Base-by-base conservation (phyloP, 2,797 vertebrate species). In the Cyclopterus lumpus region DNA sequence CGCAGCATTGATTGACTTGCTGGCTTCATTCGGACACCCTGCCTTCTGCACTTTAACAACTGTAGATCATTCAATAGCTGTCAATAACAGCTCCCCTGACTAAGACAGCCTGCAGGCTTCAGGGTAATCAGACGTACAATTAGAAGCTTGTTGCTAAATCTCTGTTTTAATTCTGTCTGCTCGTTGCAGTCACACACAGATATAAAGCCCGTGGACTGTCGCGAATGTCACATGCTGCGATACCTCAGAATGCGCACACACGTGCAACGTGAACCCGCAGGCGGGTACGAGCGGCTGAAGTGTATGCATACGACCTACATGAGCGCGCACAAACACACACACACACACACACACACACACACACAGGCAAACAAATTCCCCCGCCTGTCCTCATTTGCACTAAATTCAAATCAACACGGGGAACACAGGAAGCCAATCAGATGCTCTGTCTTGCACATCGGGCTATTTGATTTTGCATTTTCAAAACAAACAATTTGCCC, bases 401-500 rank as follows among this genome's bases (percentile, higher is more conserved):
- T 71, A 84, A 73, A 91, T 86, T 93, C 80, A 86, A 83, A 88
- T 90, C 81, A 84, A 79, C 84, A 75, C 70, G 73, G 76, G 81
- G 40, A 87, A 86, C 83, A 80, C 77, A 81, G 85, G 82, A 82
- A 86, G 86, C 86, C 84, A 91, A 89, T 92, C 92, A 92, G 78
- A 86, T 76, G 86, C 65, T 83, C 81, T 85, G 86, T 90, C 86
- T 89, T 77, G 85, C 78, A 80, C 87, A 68, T 81, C 55, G 34
- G 70, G 73, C 79, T 66, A 67, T 88, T 86, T 88, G 78, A 89
- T 91, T 90, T 88, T 74, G 73, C 84, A 87, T 88, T 87, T 92
- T 78, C 89, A 92, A 66, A 93, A 92, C 88, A 93, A 93, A 94
- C 90, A 88, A 91, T 92, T 91, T 91, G 71, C 83, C 75, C 81